phyloP scores from a whole-genome alignment of 1,140 invertebrate species.

The Trichonephila clavipes region DNA sequence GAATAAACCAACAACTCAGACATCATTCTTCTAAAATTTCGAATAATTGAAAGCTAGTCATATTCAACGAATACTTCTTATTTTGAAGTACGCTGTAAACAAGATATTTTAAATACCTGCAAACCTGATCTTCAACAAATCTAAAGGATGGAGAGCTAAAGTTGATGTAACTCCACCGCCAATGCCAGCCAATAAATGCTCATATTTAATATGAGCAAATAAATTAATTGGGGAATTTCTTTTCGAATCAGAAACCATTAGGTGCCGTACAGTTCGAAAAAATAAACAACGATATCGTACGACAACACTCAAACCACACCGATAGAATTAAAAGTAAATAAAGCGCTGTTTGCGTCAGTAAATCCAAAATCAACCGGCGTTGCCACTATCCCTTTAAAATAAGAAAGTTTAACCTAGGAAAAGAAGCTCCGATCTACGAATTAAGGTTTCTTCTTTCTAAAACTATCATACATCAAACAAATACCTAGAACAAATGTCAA shows the following conservation, averaged over 20 bases:
- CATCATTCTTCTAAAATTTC: too few relatives aligned
- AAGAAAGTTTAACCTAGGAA: too few relatives aligned
- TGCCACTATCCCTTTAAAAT: too few relatives aligned
- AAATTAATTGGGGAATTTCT: conserved; percentile 37
- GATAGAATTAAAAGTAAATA: conserved; percentile 13
- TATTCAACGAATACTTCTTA: too few relatives aligned
- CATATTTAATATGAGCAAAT: conserved; percentile 88
- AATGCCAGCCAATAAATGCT: conserved; percentile 96
- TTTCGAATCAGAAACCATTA: conserved; percentile 41
- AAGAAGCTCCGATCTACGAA: too few relatives aligned
- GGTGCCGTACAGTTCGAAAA: neutral
- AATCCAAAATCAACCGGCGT: neutral
- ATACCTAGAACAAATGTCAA: too few relatives aligned
- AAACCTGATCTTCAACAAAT: conserved; percentile 98
- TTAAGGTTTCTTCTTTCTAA: too few relatives aligned
- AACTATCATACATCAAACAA: too few relatives aligned
- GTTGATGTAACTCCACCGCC: conserved; percentile 97
- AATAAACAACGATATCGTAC: neutral
- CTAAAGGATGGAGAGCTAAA: conserved; percentile 87
- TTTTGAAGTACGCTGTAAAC: too few relatives aligned
- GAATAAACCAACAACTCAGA: too few relatives aligned
- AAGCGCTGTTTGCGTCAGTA: neutral
- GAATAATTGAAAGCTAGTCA: too few relatives aligned
- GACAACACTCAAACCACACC: too few relatives aligned
- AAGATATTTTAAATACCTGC: conserved; percentile 86